Base-by-base conservation (phyloP, 2,888 invertebrate species). In the Zhengitettix transpicula region DNA sequence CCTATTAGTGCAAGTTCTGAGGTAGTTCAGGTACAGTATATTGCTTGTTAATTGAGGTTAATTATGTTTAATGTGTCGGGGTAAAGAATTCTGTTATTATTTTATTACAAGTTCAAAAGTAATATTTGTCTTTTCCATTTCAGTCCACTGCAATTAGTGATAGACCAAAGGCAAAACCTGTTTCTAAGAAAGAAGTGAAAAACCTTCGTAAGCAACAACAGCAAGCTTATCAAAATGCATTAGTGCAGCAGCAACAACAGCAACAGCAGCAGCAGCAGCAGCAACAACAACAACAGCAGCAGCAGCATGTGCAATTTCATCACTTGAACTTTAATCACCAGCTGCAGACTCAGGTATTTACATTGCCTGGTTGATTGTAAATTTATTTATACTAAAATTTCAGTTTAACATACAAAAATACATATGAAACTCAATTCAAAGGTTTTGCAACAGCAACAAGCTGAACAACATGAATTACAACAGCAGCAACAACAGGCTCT, bases 161-260 rank as follows among this genome's bases (percentile, higher is more conserved):
- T 74, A 81, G 89, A 68, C 87, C 88, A 61, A 89, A 88, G 73
- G 88, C 85, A 54, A 90, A 89, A 73, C 84, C 87, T 52, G 83
- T 83, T 58, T 83, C 85, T 57, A 87, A 89, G 71, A 89, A 88
- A 72, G 88, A 87, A 71, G 81, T 84, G 57, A 88, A 88, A 73
- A 83, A 82, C 70, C 76, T 81, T 63, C 79, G 85, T 67, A 87
- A 87, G 67, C 67, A 67, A 55, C 64, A 64, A 55, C 58, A 52
- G 54, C 64, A 65, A 42, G 63, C 62, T 41, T 65, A 65, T 55
- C 64, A 65, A 28, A 60, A 62, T 15, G 62, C 62, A 56, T 60
- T 68, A 60, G 75, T 76, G 65, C 72, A 72, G 60, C 74, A 73
- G 63, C 71, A 70, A 63, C 69, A 70, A 72, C 75, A 78, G 67